Base-by-base conservation (phyloP, 2,113 vertebrate genomes). In the Pungitius pungitius region DNA sequence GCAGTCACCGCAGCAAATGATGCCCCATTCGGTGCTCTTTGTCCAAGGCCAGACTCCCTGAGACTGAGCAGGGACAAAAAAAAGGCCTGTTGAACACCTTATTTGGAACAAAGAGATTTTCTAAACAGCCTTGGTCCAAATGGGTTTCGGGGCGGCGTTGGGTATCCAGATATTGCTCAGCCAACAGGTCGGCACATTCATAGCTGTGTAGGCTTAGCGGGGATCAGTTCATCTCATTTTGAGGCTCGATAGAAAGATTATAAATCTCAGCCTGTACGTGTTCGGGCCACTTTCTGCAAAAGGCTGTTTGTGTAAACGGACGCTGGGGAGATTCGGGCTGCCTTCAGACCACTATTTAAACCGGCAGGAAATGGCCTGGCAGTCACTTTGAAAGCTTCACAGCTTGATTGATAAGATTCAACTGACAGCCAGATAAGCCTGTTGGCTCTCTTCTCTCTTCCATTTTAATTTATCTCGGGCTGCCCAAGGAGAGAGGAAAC, bases 1-100 rank as follows among this genome's bases (percentile, higher is more conserved):
- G 83, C 85, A 89, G 88, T 84, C 86, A 61, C 81, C 45, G n/a
- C 84, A 82, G 33, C 85, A 89, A 90, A 87, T 87, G 69, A 88
- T 87, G 80, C 69, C 78, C 87, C 82, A 81, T 84, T 89, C 90
- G 83, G 85, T 84, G 83, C 88, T 89, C 75, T 73, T 82, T 75
- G 75, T 91, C 72, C 87, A 88, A 92, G 87, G 89, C 85, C 89
- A 89, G 83, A 77, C 69, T n/a, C n/a, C n/a, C n/a, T n/a, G n/a
- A n/a, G n/a, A 77, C 73, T 45, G 73, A 26, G 35, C 73, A 74
- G 69, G 76, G 86, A 92, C 87, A 91, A 91, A n/a, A n/a, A n/a
- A n/a, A n/a, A 85, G 79, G 73, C 82, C 57, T 65, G 86, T 77
- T 81, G 73, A 85, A 89, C 88, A 88, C 89, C 89, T 90, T 83